Conservation (phyloP, 2,888 invertebrate species). For the Temnothorax ravouxi region DNA sequence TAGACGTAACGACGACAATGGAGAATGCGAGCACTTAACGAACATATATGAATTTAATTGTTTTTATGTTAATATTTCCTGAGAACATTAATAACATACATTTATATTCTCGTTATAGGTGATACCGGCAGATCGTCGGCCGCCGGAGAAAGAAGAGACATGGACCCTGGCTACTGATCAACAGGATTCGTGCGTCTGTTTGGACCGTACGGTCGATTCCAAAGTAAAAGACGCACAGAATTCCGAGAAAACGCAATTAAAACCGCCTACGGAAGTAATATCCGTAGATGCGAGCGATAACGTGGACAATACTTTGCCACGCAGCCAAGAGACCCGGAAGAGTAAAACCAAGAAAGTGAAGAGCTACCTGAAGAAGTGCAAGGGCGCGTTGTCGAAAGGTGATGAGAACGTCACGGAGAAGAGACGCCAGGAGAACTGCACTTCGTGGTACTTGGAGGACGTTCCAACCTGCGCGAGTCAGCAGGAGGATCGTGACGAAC, state of each 20-base stretch:
- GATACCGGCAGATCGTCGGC: conserved; percentile 83
- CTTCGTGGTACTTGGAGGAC: conserved; percentile 81
- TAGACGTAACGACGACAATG: background rate
- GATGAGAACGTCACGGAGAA: conserved; percentile 79
- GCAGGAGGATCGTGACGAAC: conserved; percentile 64
- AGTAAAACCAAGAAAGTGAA: conserved; percentile 88
- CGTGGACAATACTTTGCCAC: conserved; percentile 77
- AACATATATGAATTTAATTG: background rate
- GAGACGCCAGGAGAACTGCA: conserved; percentile 77
- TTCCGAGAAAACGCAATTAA: conserved; percentile 56
- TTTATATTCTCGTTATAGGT: conserved; percentile 79
- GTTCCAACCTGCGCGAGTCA: conserved; percentile 53
- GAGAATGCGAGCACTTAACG: conserved; percentile 9
- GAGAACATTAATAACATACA: background rate
- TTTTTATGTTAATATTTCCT: background rate
- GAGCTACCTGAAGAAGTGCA: conserved; percentile 87
- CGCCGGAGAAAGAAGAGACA: conserved; percentile 83
- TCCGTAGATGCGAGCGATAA: conserved; percentile 58
- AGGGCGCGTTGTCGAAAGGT: conserved; percentile 86
- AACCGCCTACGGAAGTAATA: conserved; percentile 38
- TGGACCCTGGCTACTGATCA: conserved; percentile 81
- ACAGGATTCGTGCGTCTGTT: conserved; percentile 64
- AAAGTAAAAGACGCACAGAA: conserved; percentile 65
- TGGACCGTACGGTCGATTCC: conserved; percentile 65
- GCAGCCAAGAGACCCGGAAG: conserved; percentile 86